Evolutionary conservation across 2,888 invertebrate species (phyloP).

Genomic region (Actias luna): DNA sequence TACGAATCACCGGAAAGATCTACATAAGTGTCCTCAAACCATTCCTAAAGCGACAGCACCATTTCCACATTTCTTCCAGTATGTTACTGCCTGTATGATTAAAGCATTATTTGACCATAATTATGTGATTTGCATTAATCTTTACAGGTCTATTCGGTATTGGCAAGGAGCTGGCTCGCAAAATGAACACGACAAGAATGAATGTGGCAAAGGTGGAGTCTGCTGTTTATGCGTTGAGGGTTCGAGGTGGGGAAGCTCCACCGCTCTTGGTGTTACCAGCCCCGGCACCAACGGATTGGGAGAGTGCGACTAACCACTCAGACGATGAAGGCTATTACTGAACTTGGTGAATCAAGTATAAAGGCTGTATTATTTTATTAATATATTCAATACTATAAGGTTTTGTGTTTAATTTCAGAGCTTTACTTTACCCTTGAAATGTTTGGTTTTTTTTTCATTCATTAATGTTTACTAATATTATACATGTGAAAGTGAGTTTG

Average conservation of each 20-base stretch:
- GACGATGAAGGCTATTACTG: constrained; percentile 67
- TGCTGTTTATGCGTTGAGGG: constrained; percentile 90
- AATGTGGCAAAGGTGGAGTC: constrained; percentile 92
- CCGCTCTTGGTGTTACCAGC: constrained; percentile 62
- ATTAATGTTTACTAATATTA: too few relatives aligned
- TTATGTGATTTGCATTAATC: background rate
- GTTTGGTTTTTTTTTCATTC: too few relatives aligned
- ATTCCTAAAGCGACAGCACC: too few relatives aligned
- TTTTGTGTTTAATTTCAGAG: background rate
- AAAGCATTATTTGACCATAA: too few relatives aligned
- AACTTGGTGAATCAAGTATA: background rate
- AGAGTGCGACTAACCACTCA: constrained; percentile 31
- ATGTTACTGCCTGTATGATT: too few relatives aligned
- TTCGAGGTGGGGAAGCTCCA: constrained; percentile 91
- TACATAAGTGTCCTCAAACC: too few relatives aligned
- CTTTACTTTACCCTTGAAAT: background rate
- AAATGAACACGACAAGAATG: constrained; percentile 86
- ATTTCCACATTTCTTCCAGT: too few relatives aligned
- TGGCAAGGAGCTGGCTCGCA: constrained; percentile 84
- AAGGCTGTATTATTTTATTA: background rate
- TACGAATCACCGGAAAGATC: too few relatives aligned
- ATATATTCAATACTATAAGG: background rate
- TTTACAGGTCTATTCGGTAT: constrained; percentile 51
- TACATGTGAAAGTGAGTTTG: too few relatives aligned
- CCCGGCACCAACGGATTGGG: constrained; percentile 43